Evolutionary conservation across 1,140 invertebrate genomes (phyloP).

Genomic region (Anastrepha obliqua): DNA sequence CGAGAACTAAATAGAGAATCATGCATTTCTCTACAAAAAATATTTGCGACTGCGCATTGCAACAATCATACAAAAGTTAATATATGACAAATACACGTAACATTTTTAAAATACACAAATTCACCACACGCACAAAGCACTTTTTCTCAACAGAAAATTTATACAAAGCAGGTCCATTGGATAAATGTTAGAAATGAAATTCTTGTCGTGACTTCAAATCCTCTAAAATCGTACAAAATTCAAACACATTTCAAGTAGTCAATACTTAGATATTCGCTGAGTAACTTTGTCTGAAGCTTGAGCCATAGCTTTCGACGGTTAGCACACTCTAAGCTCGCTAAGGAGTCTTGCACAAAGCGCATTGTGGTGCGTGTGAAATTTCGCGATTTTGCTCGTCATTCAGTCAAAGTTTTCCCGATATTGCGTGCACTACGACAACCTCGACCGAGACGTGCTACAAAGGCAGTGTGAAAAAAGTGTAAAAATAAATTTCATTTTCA

Average conservation of each 20-base stretch:
- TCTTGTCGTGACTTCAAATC: not conserved
- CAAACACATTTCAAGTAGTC: not conserved
- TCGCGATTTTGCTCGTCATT: slow-evolving; percentile 29
- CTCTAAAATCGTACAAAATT: not conserved
- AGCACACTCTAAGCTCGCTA: not conserved
- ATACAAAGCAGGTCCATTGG: not conserved
- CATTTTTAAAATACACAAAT: not conserved
- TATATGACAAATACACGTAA: not conserved
- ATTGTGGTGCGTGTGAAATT: slow-evolving; percentile 4
- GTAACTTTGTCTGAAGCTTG: not conserved
- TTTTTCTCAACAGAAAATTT: not conserved
- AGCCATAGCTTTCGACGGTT: not conserved
- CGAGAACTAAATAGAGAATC: not conserved
- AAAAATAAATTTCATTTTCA: slow-evolving; percentile 3
- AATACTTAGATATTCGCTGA: not conserved
- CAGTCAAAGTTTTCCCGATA: slow-evolving; percentile 46
- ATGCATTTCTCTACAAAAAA: not conserved
- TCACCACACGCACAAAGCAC: slow-evolving; percentile 5
- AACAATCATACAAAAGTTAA: not conserved
- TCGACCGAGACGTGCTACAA: not conserved
- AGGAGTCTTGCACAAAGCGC: slow-evolving; percentile 16
- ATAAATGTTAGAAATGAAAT: not conserved
- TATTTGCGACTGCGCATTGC: slow-evolving; percentile 25
- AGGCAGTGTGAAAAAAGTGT: slow-evolving; percentile 34
- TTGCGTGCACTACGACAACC: slow-evolving; percentile 31